Evolutionary conservation across 2,888 invertebrate genomes (phyloP), one percentile per base, ranked within the genome.

Genomic region (Ecliptopera silaceata): DNA sequence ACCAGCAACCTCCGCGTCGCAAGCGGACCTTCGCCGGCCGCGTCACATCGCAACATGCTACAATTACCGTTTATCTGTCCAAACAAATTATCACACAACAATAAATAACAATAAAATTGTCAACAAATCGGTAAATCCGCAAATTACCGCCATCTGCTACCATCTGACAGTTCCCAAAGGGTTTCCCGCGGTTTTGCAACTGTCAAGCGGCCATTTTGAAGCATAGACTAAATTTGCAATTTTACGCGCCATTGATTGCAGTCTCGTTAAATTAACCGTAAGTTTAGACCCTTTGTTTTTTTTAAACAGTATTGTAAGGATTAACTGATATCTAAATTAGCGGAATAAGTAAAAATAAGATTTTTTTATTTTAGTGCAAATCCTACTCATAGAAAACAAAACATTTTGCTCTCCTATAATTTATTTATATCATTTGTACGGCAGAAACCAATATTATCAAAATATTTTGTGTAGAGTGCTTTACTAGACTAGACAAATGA

Each of bases 121-220:
- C 88, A 83, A 82, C 82, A 74, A 76, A 80, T 79, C 71, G 70
- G 68, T 66, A 71, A 75, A 81, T 82, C 82, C 75, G 75, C 79
- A 83, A 87, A 89, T 88, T 86, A 79, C 80, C 77, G 77, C 79
- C 90, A 89, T 90, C 89, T 89, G 88, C 74, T 72, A 64, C 42
- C 72, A 62, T 77, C 71, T 80, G 81, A 80, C 80, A 77, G 76
- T 65, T 90, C 88, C 88, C 90, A 88, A 90, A 90, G 88, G 89
- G 84, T 85, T 88, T 84, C 78, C 82, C 83, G 82, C 84, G 75
- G 78, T 79, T 77, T 75, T 77, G 72, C 79, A 79, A 80, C 81
- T 85, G 82, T 82, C 82, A 82, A 74, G 69, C 83, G 74, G 82
- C 86, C 86, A 86, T 86, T 80, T 87, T 84, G 77, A 60, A 66